Percentiles rank a stretch among this genome's conserved stretches.
Evolutionary conservation across 1,140 invertebrate species (phyloP).

Genomic region (Hermetia illucens): DNA sequence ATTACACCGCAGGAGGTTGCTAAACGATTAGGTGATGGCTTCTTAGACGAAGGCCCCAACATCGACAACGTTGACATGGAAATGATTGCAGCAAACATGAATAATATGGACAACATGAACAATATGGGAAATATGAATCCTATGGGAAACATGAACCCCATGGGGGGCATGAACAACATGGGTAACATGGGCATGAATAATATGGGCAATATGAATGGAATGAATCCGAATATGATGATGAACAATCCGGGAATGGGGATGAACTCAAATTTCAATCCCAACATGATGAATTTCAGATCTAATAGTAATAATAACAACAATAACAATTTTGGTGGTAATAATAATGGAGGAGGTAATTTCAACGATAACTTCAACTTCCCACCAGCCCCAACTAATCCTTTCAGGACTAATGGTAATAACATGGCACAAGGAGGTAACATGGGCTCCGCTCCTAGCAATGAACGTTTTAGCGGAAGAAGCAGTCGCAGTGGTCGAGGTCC

Average conservation of each 20-base stretch:
- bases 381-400: too few species aligned
- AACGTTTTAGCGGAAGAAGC: not conserved
- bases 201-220: too few species aligned
- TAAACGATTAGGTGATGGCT: conserved; percentile 9
- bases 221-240: too few species aligned
- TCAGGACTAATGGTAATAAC: too few species aligned
- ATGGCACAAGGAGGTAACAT: too few species aligned
- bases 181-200: too few species aligned
- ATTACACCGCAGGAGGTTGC: conserved; percentile 47
- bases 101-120: not conserved
- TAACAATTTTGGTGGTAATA: not conserved
- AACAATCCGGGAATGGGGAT: too few species aligned
- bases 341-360: not conserved
- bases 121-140: not conserved
- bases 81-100: not conserved
- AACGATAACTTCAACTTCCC: too few species aligned
- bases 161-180: not conserved
- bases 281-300: conserved; percentile 9
- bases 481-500: not conserved
- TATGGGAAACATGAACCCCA: not conserved
- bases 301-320: not conserved
- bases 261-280: conserved; percentile 24
- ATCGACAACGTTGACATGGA: not conserved
- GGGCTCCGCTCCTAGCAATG: too few species aligned
- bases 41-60: not conserved